Percentiles rank a stretch among this genome's conserved stretches.
These are phyloP conservation scores for Lumbricus terrestris DNA, from an alignment of 2,888 invertebrate species.

Conservation along the genomic window DNA sequence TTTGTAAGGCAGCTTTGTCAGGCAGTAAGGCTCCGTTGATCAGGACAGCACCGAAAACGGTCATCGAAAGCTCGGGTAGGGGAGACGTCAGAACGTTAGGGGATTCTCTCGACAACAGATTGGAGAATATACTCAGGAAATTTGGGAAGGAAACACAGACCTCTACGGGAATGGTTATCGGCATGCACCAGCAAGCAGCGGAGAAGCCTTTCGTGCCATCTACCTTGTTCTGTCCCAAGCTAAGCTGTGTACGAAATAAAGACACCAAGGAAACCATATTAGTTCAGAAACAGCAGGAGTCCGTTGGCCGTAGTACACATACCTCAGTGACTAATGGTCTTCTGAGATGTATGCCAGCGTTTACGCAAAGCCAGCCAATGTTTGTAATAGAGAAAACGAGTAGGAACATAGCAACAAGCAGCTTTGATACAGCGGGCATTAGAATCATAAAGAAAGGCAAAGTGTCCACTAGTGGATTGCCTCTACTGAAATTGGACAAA, in stretches of 20 bases:
- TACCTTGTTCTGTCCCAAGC: background rate
- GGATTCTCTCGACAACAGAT: background rate
- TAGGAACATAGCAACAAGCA: background rate
- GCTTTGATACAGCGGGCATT: background rate
- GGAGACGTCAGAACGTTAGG: background rate
- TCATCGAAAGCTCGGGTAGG: background rate
- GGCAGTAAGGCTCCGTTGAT: background rate
- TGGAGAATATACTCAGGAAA: slow-evolving; percentile 7
- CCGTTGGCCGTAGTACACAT: background rate
- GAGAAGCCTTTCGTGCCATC: background rate
- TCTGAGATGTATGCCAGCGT: background rate
- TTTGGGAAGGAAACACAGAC: background rate
- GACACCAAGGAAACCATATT: background rate
- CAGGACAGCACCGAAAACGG: background rate
- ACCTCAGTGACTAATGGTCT: background rate
- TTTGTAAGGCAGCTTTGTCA: background rate
- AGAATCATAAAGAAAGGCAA: background rate
- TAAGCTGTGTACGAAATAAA: background rate
- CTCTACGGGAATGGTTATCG: background rate
- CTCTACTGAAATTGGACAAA: background rate
- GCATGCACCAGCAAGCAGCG: background rate
- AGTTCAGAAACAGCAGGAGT: background rate
- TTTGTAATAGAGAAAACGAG: background rate
- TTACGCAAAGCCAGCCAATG: background rate
- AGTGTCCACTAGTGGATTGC: background rate